Conservation (phyloP, 2,113 vertebrate genomes). For the Thermophis baileyi region DNA sequence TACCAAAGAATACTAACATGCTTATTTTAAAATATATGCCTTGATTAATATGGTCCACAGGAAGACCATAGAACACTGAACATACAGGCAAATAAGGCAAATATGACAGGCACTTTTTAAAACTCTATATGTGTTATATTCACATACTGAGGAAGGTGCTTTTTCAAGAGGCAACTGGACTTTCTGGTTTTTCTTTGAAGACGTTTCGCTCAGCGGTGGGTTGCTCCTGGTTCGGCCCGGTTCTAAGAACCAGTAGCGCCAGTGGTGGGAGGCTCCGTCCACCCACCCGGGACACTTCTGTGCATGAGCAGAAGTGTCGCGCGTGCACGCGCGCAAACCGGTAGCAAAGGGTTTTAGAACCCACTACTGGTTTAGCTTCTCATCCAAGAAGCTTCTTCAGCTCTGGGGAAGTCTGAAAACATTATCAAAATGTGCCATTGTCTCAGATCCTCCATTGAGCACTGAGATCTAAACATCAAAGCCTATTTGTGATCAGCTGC, state of each 20-base stretch:
- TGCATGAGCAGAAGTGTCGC: too few species aligned
- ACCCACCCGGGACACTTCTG: too few species aligned
- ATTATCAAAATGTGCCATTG: neutral
- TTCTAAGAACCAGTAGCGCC: too few species aligned
- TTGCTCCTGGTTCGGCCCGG: too few species aligned
- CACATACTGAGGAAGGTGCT: neutral
- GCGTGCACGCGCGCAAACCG: too few species aligned
- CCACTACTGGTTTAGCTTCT: too few species aligned
- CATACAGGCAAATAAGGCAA: neutral
- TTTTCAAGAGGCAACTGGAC: too few species aligned
- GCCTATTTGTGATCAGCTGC: neutral
- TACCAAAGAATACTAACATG: neutral
- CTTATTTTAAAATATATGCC: neutral
- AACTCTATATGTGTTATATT: neutral
- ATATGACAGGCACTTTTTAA: neutral
- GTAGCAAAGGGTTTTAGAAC: too few species aligned
- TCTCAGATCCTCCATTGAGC: neutral
- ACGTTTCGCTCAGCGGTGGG: too few species aligned
- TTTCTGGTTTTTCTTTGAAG: too few species aligned
- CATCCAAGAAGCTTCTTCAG: too few species aligned
- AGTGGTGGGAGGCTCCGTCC: too few species aligned
- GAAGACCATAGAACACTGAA: neutral
- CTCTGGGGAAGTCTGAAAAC: neutral
- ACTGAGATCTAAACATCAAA: neutral
- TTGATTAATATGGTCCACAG: neutral